These are phyloP conservation scores for Clamator glandarius DNA, from an alignment of 2,797 vertebrate species.

Conservation along the genomic window DNA sequence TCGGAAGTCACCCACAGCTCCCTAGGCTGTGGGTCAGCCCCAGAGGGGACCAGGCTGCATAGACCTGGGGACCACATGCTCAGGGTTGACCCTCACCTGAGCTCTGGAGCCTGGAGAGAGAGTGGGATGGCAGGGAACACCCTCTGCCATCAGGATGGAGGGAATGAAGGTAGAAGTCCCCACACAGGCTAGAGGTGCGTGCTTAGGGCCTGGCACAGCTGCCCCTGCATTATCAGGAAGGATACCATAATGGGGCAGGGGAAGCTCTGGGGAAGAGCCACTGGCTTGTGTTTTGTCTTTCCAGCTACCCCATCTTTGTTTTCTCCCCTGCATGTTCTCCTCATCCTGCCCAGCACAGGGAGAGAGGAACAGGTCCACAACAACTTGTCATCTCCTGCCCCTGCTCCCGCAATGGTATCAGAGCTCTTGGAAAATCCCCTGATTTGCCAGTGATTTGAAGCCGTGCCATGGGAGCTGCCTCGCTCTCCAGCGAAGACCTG, in stretches of 20 bases:
- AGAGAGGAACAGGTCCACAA: background rate
- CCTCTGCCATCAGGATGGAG: background rate
- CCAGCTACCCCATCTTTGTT: background rate
- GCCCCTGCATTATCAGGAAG: background rate
- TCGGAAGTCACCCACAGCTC: background rate
- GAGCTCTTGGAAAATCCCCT: background rate
- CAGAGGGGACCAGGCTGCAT: background rate
- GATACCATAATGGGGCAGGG: accelerated
- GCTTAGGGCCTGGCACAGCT: background rate
- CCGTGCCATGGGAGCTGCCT: background rate
- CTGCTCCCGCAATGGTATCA: background rate
- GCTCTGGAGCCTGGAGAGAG: background rate
- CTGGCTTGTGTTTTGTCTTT: background rate
- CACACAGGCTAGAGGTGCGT: background rate
- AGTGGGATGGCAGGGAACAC: background rate
- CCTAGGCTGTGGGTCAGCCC: background rate
- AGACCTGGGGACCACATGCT: accelerated
- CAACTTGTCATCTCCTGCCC: background rate
- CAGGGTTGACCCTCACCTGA: background rate
- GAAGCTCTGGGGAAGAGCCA: background rate
- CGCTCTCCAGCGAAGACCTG: background rate
- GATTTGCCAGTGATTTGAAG: background rate
- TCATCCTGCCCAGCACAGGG: accelerated
- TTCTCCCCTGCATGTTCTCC: background rate
- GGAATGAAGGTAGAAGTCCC: background rate